A percentile compares a stretch with the other conserved stretches of the same genome.
Evolutionary conservation across 1,140 invertebrate genomes (phyloP).

Genomic region (Teleopsis dalmanni): DNA sequence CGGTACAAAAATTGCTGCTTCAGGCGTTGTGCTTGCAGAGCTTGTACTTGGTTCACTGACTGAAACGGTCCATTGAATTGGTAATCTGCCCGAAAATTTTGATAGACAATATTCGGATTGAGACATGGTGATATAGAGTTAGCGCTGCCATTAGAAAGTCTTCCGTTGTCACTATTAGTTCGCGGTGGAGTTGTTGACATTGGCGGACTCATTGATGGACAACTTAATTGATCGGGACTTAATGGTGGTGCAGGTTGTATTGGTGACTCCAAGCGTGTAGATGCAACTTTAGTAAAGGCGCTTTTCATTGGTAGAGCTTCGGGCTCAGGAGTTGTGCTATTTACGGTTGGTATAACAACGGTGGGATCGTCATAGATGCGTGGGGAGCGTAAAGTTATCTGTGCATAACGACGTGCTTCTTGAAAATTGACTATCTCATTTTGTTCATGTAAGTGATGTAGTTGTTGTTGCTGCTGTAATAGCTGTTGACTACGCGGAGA

Average conservation of each 20-base stretch:
- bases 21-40: constrained; percentile 32
- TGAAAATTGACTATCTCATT: constrained; percentile 29
- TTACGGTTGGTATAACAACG: constrained; percentile 26
- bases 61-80: constrained; percentile 41
- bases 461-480: constrained; percentile 23
- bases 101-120: constrained; percentile 38
- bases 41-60: constrained; percentile 38
- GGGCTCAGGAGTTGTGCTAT: constrained; percentile 25
- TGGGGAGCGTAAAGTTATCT: constrained; percentile 30
- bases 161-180: constrained; percentile 23
- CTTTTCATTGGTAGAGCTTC: constrained; percentile 50
- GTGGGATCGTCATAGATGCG: constrained; percentile 41
- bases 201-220: constrained; percentile 70
- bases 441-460: constrained; percentile 18
- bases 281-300: constrained; percentile 71
- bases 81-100: constrained; percentile 44
- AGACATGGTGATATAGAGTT: constrained; percentile 47
- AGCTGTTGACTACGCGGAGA: constrained; percentile 9
- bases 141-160: constrained; percentile 13
- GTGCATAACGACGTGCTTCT: constrained; percentile 35
- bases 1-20: constrained; percentile 40
- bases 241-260: constrained; percentile 55
- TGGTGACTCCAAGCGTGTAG: constrained; percentile 46
- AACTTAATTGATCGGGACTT: constrained; percentile 65
- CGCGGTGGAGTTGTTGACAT: constrained; percentile 48